phyloP scores from a whole-genome alignment of 2,888 invertebrate species.

The Sphecodes monilicornis region DNA sequence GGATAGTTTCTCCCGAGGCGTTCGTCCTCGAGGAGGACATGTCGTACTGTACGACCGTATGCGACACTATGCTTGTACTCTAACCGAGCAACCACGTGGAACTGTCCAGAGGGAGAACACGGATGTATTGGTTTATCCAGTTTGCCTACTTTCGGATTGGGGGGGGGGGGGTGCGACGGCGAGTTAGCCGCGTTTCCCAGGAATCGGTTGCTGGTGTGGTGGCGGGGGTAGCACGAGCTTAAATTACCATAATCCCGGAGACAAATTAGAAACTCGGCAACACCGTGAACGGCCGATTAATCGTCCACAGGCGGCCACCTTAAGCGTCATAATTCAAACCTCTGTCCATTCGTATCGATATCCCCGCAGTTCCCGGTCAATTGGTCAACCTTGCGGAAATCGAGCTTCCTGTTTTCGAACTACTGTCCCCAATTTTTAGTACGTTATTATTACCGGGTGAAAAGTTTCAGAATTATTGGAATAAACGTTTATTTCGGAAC shows the following conservation, averaged over 20 bases:
- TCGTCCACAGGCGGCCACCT: constrained; percentile 51
- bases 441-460: not conserved
- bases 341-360: constrained; percentile 20
- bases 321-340: constrained; percentile 50
- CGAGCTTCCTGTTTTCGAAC: constrained; percentile 1
- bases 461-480: not conserved
- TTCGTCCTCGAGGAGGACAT: constrained; percentile 12
- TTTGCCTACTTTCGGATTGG: constrained; percentile 57
- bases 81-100: not conserved
- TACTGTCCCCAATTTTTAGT: not conserved
- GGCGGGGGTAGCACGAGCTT: constrained; percentile 15
- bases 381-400: not conserved
- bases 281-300: constrained; percentile 61
- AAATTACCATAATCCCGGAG: constrained; percentile 67
- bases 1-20: not conserved
- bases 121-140: constrained; percentile 59
- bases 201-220: constrained; percentile 12
- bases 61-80: not conserved
- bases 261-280: constrained; percentile 66
- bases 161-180: constrained; percentile 19
- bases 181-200: constrained; percentile 58
- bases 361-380: not conserved
- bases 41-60: not conserved
- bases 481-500: too few species aligned
- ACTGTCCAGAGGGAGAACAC: not conserved